Base-by-base conservation (phyloP, 2,888 invertebrate species). In the Leucophenga maculata region DNA sequence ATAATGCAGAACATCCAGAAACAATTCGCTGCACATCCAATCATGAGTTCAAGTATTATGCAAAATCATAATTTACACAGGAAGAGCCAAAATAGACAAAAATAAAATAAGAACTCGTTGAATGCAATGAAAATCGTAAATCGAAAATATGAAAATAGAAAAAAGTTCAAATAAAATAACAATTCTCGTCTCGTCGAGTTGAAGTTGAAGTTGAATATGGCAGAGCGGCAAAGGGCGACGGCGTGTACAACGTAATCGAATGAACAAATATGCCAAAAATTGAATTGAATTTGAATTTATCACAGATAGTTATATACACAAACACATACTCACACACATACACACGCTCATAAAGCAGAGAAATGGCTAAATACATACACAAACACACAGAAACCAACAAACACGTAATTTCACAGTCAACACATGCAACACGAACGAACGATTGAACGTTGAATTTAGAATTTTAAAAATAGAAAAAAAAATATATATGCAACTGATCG, bases 181-280 rank as follows among this genome's bases (percentile, higher is more conserved):
- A 60, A 18, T 20, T 16, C 18, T 16, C 11, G 60, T 39, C 16
- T 14, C n/a, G 31, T 26, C 57, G 26, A 57, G 31, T n/a, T 16
- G 18, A 14, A 57, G 13, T 13, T n/a, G 57, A 31, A 16, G 20
- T 16, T 20, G 13, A 57, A 22, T 50, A 4, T 26, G 13, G 20
- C 60, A 4, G 57, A 26, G 20, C 60, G 39, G 20, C 16, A n/a
- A n/a, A n/a, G n/a, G n/a, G n/a, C n/a, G n/a, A n/a, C n/a, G n/a
- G n/a, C n/a, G n/a, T 22, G 22, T 22, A 22, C 22, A 4, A 20
- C 22, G 60, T 20, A 60, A 39, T 60, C 60, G 44, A 16, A 60
- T 60, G 60, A 60, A 60, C 60, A 60, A 60, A 60, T 60, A 60
- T 39, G 60, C 20, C 60, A 60, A 60, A 60, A 39, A 60, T 18